Evolutionary conservation across 1,140 invertebrate genomes (phyloP).

Genomic region (Ostrea denselamellosa): DNA sequence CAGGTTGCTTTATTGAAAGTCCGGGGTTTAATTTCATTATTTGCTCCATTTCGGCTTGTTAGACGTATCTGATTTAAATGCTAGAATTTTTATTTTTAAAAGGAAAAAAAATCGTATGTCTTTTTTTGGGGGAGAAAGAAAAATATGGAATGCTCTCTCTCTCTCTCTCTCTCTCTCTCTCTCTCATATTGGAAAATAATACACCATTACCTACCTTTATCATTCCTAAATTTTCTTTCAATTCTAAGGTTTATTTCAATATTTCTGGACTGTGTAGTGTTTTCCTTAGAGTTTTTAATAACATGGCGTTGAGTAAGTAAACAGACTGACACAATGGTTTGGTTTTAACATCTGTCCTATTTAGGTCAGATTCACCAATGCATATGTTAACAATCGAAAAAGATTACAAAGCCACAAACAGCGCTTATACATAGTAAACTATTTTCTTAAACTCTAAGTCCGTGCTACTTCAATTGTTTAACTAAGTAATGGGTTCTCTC

Average conservation of each 20-base stretch:
- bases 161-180: conserved; percentile 32
- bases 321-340: neutral
- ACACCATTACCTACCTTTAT: neutral
- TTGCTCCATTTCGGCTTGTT: neutral
- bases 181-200: neutral
- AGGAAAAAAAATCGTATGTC: neutral
- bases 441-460: neutral
- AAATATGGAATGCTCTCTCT: neutral
- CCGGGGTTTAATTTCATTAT: conserved; percentile 20
- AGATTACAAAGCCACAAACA: neutral
- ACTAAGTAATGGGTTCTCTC: too few species aligned
- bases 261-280: neutral
- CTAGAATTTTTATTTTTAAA: neutral
- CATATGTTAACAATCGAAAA: neutral
- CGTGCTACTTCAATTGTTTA: neutral
- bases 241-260: neutral
- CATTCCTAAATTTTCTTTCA: neutral
- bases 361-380: neutral
- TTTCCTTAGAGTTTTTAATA: neutral
- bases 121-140: neutral
- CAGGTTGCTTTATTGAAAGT: neutral
- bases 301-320: neutral
- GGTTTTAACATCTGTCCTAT: neutral
- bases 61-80: neutral
- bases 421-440: neutral